Conservation (phyloP, 2,113 vertebrate genomes). For the Amphilophus citrinellus region DNA sequence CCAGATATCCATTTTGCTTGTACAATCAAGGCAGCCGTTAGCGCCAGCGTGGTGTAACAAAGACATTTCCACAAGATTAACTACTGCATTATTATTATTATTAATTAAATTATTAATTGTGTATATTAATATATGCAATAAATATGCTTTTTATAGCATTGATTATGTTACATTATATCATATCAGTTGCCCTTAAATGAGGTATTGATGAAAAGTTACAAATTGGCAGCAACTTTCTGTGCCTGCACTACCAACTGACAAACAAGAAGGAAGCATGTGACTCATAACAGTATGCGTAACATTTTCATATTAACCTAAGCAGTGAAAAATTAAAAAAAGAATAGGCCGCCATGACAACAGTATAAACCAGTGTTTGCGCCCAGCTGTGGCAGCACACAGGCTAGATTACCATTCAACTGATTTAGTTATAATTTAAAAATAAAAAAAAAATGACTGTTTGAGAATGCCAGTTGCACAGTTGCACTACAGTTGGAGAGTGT, state of each 20-base stretch:
- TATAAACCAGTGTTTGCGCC: background rate
- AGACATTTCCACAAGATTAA: background rate
- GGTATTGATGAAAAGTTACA: slow-evolving; percentile 7
- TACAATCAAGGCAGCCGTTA: background rate
- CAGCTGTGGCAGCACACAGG: background rate
- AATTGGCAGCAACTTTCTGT: slow-evolving; percentile 6
- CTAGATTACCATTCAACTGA: background rate
- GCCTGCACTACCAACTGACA: background rate
- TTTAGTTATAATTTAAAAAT: background rate
- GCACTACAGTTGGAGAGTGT: background rate
- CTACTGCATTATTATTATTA: background rate
- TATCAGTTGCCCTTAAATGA: background rate
- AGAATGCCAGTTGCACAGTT: background rate
- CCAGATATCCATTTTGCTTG: background rate
- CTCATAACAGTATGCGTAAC: slow-evolving; percentile 31
- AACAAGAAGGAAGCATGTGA: slow-evolving; percentile 26
- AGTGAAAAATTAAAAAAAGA: background rate
- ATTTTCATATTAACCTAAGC: slow-evolving; percentile 1
- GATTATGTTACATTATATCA: background rate
- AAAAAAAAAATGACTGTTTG: background rate
- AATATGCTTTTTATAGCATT: background rate
- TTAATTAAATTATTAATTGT: background rate
- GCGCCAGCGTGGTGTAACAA: background rate
- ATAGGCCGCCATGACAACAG: background rate
- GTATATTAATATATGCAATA: background rate